Evolutionary conservation across 2,797 vertebrate genomes (phyloP).

Genomic region (Masticophis lateralis): DNA sequence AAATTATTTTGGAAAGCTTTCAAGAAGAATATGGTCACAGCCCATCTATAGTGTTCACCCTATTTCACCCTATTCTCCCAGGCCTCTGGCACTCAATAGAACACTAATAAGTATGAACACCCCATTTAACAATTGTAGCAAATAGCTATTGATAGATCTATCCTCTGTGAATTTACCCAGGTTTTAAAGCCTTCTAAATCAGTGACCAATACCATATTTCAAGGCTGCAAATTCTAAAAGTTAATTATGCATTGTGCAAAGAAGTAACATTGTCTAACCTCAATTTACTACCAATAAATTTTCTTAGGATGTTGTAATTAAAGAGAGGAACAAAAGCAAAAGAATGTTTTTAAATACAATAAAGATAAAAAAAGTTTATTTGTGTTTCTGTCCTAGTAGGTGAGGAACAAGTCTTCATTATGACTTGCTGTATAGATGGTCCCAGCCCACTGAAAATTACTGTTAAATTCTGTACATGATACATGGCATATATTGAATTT

Average conservation of each 20-base stretch:
- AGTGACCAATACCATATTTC: background rate
- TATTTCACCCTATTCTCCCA: background rate
- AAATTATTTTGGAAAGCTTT: background rate
- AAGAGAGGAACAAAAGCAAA: background rate
- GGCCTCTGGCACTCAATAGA: background rate
- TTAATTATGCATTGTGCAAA: conserved; percentile 1
- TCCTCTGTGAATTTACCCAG: background rate
- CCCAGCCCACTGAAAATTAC: background rate
- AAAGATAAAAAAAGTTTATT: background rate
- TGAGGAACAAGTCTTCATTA: background rate
- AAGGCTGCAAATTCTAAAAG: background rate
- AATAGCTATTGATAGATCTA: background rate
- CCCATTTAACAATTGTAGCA: background rate
- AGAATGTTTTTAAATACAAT: background rate
- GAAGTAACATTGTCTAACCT: background rate
- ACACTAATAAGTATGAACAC: background rate
- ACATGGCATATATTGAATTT: background rate
- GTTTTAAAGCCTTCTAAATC: background rate
- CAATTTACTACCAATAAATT: background rate
- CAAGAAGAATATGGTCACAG: background rate
- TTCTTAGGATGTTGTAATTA: background rate
- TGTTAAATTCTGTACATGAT: background rate
- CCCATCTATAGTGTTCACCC: background rate
- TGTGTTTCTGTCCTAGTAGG: background rate
- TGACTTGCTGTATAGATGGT: background rate